Conservation (phyloP, 2,797 vertebrate species). For the Pteronotus mesoamericanus region DNA sequence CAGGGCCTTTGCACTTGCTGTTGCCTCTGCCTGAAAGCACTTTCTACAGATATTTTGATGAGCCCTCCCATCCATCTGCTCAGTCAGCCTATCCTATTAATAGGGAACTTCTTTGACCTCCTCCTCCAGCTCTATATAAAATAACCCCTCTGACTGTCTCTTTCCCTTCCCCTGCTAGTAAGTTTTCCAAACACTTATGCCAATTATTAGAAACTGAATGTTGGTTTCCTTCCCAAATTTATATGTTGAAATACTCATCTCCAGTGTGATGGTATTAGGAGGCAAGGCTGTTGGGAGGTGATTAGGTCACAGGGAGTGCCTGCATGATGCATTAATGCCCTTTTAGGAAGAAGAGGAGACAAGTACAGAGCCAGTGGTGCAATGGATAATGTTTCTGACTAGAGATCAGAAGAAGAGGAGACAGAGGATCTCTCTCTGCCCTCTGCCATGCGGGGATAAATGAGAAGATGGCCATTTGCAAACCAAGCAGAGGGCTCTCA, state of each 20-base stretch:
- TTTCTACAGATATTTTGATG: neutral
- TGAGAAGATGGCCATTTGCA: neutral
- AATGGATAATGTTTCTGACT: too few relatives aligned
- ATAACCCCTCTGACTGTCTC: too few relatives aligned
- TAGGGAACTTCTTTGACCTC: neutral
- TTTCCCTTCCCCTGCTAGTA: neutral
- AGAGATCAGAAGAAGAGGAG: neutral
- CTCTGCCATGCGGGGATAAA: neutral
- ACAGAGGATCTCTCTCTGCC: neutral
- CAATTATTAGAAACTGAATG: neutral
- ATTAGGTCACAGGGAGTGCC: neutral
- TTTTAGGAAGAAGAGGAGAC: neutral
- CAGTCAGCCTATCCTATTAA: neutral
- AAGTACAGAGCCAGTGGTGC: too few relatives aligned
- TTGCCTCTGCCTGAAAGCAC: neutral
- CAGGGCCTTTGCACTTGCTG: neutral
- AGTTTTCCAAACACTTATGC: neutral
- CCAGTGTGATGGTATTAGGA: neutral
- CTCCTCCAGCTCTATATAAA: neutral
- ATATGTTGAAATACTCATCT: neutral
- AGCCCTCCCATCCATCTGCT: neutral
- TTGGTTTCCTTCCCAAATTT: neutral
- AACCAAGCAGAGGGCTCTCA: neutral
- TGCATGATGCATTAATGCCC: neutral
- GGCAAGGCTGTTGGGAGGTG: neutral